A percentile compares a stretch with the other conserved stretches of the same genome.
phyloP scores from a whole-genome alignment of 2,113 vertebrate species.

The Podocnemis expansa region DNA sequence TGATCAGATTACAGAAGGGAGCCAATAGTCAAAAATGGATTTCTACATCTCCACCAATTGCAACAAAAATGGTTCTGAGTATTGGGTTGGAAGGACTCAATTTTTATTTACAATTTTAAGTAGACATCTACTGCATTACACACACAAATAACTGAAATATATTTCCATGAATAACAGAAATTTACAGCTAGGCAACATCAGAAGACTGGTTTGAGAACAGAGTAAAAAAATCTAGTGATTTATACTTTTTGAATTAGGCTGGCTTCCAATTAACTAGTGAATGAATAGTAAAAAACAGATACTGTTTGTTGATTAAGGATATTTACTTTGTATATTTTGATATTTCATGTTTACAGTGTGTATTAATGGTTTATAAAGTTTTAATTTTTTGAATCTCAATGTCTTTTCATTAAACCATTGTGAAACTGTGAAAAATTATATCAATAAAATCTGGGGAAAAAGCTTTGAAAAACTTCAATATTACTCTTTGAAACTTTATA shows the following conservation, averaged over 20 bases:
- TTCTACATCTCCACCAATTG: neutral
- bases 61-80: neutral
- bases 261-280: neutral
- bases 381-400: neutral
- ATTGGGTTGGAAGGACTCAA: neutral
- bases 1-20: neutral
- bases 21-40: neutral
- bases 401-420: neutral
- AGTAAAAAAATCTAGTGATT: neutral
- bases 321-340: neutral
- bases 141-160: neutral
- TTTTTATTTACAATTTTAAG: neutral
- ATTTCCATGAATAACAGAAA: neutral
- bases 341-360: neutral
- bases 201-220: neutral
- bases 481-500: neutral
- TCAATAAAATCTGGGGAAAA: neutral
- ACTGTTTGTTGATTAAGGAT: neutral
- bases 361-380: neutral
- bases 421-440: neutral
- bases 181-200: neutral
- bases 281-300: neutral
- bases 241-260: neutral
- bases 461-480: neutral
- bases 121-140: neutral